A percentile compares a stretch with the other conserved stretches of the same genome.
Evolutionary conservation across 2,113 vertebrate genomes (phyloP).

Genomic region (Corydoras sp.): DNA sequence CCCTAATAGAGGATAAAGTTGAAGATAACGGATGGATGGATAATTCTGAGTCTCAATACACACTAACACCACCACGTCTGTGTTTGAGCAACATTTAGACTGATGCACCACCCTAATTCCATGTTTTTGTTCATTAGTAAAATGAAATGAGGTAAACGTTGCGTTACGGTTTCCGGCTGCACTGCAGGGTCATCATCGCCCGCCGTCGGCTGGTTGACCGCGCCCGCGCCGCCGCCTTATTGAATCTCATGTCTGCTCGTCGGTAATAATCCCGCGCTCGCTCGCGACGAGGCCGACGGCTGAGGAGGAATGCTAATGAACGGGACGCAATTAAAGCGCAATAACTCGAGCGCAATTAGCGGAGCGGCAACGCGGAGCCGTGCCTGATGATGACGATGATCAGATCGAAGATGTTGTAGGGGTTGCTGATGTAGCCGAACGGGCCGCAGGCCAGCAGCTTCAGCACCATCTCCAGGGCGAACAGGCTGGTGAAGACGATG

Average conservation of each 20-base stretch:
- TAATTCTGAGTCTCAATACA: too few relatives aligned
- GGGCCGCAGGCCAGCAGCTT: constrained; percentile 86
- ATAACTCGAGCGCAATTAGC: neutral
- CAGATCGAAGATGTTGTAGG: constrained; percentile 94
- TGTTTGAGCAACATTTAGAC: too few relatives aligned
- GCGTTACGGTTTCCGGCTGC: too few relatives aligned
- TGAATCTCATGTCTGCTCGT: neutral
- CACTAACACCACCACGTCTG: too few relatives aligned
- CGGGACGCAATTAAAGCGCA: neutral
- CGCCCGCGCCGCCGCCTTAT: neutral
- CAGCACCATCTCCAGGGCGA: constrained; percentile 92
- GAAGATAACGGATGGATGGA: too few relatives aligned
- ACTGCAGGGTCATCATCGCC: too few relatives aligned
- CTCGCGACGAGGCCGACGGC: neutral
- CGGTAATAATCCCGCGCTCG: neutral
- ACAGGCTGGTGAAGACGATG: constrained; percentile 96
- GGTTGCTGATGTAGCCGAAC: constrained; percentile 91
- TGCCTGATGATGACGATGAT: constrained; percentile 97
- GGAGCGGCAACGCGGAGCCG: neutral
- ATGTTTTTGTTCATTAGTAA: too few relatives aligned
- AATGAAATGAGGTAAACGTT: too few relatives aligned
- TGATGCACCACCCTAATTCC: too few relatives aligned
- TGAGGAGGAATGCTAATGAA: neutral
- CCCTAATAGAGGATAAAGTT: too few relatives aligned
- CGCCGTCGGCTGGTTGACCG: too few relatives aligned